Conservation (phyloP, 1,140 invertebrate species). For the Drosophila kohkoa region DNA sequence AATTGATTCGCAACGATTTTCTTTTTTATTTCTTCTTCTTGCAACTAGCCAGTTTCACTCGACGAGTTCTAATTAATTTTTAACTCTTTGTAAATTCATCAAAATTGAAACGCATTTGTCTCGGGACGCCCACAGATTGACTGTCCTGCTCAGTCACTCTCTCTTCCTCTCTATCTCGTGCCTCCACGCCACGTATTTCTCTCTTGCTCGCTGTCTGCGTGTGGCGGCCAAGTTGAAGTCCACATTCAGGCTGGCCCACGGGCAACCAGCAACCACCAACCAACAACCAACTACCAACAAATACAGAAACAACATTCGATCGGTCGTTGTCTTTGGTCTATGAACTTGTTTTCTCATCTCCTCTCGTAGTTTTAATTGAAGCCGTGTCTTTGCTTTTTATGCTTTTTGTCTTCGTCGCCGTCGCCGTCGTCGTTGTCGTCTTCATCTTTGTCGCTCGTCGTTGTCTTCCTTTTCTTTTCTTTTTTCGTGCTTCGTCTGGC, state of each 20-base stretch:
- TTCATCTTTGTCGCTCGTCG: conserved; percentile 19
- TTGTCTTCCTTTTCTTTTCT: conserved; percentile 33
- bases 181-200: neutral
- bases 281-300: neutral
- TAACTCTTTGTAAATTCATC: conserved; percentile 76
- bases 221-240: conserved; percentile 37
- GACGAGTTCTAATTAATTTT: conserved; percentile 71
- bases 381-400: conserved; percentile 73
- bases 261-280: conserved; percentile 41
- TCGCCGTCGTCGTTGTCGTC: conserved; percentile 24
- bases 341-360: conserved; percentile 74
- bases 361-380: conserved; percentile 72
- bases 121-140: conserved; percentile 64
- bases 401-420: conserved; percentile 35
- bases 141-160: conserved; percentile 7
- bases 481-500: conserved; percentile 45
- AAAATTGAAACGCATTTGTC: conserved; percentile 57
- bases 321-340: conserved; percentile 78
- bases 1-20: conserved; percentile 66
- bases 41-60: neutral
- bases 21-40: conserved; percentile 41
- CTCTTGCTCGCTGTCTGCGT: conserved; percentile 39
- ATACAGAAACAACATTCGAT: conserved; percentile 19
- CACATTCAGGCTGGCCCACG: conserved; percentile 46
- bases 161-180: neutral